Percentiles rank a stretch among this genome's conserved stretches.
Conservation (phyloP, 2,113 vertebrate species). For the Pogona vitticeps region DNA sequence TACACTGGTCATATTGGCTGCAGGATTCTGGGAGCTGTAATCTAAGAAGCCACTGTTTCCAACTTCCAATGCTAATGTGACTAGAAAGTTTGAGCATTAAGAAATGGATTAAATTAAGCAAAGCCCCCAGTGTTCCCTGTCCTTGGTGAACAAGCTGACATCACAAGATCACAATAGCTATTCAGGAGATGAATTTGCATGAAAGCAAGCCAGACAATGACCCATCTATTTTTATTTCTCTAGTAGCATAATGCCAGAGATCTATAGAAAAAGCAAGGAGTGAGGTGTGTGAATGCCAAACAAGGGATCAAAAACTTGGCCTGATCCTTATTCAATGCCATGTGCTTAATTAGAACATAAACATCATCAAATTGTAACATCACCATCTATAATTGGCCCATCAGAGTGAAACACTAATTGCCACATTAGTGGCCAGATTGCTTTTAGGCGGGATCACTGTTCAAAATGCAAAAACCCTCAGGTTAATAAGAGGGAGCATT, state of each 20-base stretch:
- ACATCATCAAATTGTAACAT: conserved; percentile 69
- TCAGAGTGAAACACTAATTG: conserved; percentile 68
- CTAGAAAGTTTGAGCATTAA: conserved; percentile 48
- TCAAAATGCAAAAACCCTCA: conserved; percentile 60
- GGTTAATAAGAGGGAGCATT: conserved; percentile 57
- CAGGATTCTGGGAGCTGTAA: no score
- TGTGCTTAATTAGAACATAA: conserved; percentile 72
- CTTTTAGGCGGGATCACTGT: conserved; percentile 60
- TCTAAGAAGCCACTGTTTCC: no score
- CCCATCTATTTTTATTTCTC: conserved; percentile 61
- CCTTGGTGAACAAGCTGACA: conserved; percentile 62
- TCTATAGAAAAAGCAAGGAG: conserved; percentile 25
- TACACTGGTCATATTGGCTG: no score
- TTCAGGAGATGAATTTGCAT: conserved; percentile 47
- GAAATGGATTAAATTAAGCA: conserved; percentile 66
- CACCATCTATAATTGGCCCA: conserved; percentile 73
- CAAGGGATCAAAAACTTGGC: conserved; percentile 52
- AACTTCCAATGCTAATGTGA: conserved; percentile 30
- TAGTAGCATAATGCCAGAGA: conserved; percentile 15
- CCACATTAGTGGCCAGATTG: conserved; percentile 66
- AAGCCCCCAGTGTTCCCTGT: conserved; percentile 54
- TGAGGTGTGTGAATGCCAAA: conserved; percentile 36
- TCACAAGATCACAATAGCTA: conserved; percentile 48
- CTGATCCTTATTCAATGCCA: conserved; percentile 61
- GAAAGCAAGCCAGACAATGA: conserved; percentile 55